These are phyloP conservation scores for Chlamydotis undulata DNA, from an alignment of 2,113 vertebrate genomes.

Conservation along the genomic window DNA sequence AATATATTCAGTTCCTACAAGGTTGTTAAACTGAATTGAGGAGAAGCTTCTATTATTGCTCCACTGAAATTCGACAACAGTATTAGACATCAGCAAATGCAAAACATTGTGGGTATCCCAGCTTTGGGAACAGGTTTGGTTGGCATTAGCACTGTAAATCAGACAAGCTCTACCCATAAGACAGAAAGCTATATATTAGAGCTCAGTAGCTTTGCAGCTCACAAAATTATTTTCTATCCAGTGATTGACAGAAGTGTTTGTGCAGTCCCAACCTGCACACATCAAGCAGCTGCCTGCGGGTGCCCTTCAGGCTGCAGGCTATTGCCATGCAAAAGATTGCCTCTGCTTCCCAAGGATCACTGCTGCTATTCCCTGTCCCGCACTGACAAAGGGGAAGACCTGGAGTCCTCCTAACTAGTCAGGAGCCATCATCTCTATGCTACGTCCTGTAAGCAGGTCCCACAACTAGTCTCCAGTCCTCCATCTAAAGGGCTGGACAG, in stretches of 20 bases:
- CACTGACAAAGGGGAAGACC: background rate
- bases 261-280: background rate
- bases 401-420: background rate
- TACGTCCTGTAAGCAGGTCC: background rate
- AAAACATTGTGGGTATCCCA: background rate
- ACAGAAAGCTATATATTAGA: background rate
- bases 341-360: background rate
- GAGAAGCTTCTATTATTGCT: background rate
- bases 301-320: background rate
- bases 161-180: background rate
- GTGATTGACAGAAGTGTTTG: background rate
- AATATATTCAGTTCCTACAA: background rate
- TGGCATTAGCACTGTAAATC: background rate
- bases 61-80: background rate
- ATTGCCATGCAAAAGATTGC: background rate
- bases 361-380: background rate
- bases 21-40: background rate
- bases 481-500: background rate
- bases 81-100: background rate
- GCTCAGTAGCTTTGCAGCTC: background rate
- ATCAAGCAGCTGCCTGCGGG: fast-evolving
- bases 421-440: background rate
- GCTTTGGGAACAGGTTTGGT: background rate
- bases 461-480: background rate
- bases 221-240: background rate